These are phyloP conservation scores for Macrostomum lignano DNA, from an alignment of 1,140 invertebrate genomes.

Conservation along the genomic window DNA sequence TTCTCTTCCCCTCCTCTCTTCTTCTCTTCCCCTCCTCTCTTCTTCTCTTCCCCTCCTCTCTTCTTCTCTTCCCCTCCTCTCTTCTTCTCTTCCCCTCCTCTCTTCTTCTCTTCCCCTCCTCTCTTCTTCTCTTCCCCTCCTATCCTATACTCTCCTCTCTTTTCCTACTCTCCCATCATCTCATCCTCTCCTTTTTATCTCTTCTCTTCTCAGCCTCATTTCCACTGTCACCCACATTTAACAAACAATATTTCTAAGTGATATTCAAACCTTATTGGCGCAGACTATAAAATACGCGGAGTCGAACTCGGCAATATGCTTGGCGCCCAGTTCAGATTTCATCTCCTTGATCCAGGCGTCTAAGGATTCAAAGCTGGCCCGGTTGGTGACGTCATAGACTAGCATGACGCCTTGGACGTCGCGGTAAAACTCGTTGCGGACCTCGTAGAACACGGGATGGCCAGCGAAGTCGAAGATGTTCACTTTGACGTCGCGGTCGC, in stretches of 20 bases:
- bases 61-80: too few species aligned
- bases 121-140: too few species aligned
- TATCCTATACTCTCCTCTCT: too few species aligned
- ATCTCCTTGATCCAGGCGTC: constrained; percentile 23
- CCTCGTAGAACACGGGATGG: constrained; percentile 29
- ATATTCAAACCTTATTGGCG: constrained; percentile 23
- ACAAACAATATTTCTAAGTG: neutral
- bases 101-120: too few species aligned
- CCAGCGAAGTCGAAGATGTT: constrained; percentile 32
- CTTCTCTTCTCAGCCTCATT: too few species aligned
- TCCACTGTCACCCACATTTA: too few species aligned
- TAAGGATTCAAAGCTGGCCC: constrained; percentile 18
- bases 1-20: too few species aligned
- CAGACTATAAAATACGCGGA: constrained; percentile 23
- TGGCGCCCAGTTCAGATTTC: constrained; percentile 18
- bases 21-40: too few species aligned
- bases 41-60: too few species aligned
- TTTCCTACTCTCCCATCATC: too few species aligned
- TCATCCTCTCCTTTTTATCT: too few species aligned
- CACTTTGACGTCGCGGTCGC: constrained; percentile 24
- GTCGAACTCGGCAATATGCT: constrained; percentile 16
- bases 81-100: too few species aligned
- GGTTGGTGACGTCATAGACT: constrained; percentile 20
- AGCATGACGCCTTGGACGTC: constrained; percentile 24
- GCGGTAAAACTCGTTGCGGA: constrained; percentile 28